Percentiles rank a stretch among this genome's conserved stretches.
phyloP scores from a whole-genome alignment of 2,888 invertebrate species.

The Gibbula magus region DNA sequence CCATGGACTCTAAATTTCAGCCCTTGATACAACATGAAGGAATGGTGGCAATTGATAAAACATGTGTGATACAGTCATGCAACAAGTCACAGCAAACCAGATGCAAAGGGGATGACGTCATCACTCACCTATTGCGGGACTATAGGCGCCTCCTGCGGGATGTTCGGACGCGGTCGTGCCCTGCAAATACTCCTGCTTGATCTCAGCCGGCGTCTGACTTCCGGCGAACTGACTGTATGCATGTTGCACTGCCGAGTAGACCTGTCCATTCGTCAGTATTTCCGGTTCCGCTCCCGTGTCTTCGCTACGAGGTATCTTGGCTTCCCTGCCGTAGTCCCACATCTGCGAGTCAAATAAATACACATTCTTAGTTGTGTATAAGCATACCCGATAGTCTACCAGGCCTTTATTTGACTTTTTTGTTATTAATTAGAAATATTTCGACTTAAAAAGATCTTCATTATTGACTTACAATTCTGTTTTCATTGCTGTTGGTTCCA shows the following conservation, averaged over 20 bases:
- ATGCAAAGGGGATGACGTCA: not conserved
- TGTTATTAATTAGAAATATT: no score
- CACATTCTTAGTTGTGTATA: not conserved
- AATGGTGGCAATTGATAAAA: not conserved
- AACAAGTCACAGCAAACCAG: not conserved
- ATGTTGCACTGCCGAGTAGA: conserved; percentile 28
- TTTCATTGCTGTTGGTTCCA: conserved; percentile 9
- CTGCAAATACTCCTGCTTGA: conserved; percentile 34
- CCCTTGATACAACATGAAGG: no score
- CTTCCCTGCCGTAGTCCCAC: conserved; percentile 31
- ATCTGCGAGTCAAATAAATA: not conserved
- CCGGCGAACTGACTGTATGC: conserved; percentile 24
- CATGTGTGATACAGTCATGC: no score
- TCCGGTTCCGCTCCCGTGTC: conserved; percentile 16
- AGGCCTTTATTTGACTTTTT: no score
- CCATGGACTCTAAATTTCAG: no score
- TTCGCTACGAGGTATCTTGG: conserved; percentile 34
- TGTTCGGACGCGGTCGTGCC: conserved; percentile 26
- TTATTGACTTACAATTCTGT: not conserved
- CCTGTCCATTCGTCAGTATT: conserved; percentile 39
- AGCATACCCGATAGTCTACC: no score
- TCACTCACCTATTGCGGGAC: conserved; percentile 35
- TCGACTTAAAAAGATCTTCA: no score
- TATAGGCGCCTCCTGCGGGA: conserved; percentile 37
- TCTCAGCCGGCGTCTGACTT: conserved; percentile 20